Evolutionary conservation across 2,113 vertebrate genomes (phyloP).

Genomic region (Vidua chalybeata): DNA sequence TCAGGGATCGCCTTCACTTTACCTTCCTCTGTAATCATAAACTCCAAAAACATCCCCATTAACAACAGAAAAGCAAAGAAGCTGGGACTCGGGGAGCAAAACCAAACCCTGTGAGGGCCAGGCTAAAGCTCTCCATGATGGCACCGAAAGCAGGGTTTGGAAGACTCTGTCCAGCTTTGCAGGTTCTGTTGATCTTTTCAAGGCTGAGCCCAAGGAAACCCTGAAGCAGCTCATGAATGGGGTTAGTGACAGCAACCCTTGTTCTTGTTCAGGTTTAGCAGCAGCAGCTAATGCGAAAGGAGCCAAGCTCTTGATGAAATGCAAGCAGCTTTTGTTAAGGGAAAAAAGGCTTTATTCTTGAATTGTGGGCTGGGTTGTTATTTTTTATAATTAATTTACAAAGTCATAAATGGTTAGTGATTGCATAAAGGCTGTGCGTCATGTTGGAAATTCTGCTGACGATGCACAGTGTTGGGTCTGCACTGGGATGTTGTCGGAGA

Average conservation of each 20-base stretch:
- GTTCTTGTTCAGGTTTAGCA: constrained; percentile 23
- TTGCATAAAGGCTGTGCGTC: constrained; percentile 37
- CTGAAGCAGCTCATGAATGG: not conserved
- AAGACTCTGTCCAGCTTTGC: not conserved
- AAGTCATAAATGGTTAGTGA: not conserved
- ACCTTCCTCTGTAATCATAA: not conserved
- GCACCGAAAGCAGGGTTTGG: not conserved
- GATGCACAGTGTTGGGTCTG: constrained; percentile 8
- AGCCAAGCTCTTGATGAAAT: not conserved
- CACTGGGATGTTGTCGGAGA: not conserved
- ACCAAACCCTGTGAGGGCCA: not conserved
- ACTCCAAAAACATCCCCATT: not conserved
- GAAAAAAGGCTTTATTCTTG: constrained; percentile 18
- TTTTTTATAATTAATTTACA: constrained; percentile 20
- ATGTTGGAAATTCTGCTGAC: constrained; percentile 40
- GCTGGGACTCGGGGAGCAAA: not conserved
- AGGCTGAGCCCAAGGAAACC: not conserved
- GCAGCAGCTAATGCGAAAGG: not conserved
- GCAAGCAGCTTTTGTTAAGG: constrained; percentile 19
- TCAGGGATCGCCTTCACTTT: not conserved
- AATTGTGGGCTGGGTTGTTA: constrained; percentile 17
- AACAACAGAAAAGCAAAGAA: not conserved
- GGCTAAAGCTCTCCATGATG: not conserved
- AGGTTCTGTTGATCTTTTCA: not conserved
- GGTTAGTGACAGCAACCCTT: not conserved